Evolutionary conservation across 2,113 vertebrate genomes (phyloP), one percentile per base, ranked within the genome.

Genomic region (Fukomys damarensis): DNA sequence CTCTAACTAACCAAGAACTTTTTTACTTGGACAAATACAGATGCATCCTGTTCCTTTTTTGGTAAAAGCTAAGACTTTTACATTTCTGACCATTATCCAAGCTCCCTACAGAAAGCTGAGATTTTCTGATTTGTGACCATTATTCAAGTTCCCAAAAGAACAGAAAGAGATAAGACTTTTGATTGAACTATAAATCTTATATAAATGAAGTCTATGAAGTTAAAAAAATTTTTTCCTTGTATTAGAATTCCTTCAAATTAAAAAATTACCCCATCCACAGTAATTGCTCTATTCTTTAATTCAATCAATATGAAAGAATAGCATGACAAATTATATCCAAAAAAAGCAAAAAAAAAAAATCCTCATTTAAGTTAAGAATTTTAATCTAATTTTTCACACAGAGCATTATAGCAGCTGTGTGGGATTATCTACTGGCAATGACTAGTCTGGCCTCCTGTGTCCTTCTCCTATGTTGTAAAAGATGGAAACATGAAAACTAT

Each of bases 181-280:
- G 93, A 95, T 68, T 46, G 46, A 76, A n/a, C 52, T 82, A 46
- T 30, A 94, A 59, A 87, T 91, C 59, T 49, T 70, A 13, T 65
- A 35, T 68, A 89, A 82, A 79, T 93, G 70, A 84, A 90, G 82
- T 72, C 26, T 49, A 46, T 88, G 32, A 90, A 72, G 35, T 82
- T 82, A 90, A 92, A 91, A 92, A 89, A 89, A 92, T 54, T 66
- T 61, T 76, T 90, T 76, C 6, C 7, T 86, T 83, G 20, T 24
- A 80, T 52, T 86, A 86, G 83, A 96, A 93, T 87, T 83, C 54
- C 54, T 83, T 77, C 28, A 82, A 85, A 54, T 80, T 41, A 41
- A 85, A 89, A 94, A 59, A 86, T 76, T 12, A 85, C 17, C 56
- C 22, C 22, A 65, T 85, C 35, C 32, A 94, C 5, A 56, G 80